Conservation (phyloP, 2,797 vertebrate species). For the Leptatherina wallacei region DNA sequence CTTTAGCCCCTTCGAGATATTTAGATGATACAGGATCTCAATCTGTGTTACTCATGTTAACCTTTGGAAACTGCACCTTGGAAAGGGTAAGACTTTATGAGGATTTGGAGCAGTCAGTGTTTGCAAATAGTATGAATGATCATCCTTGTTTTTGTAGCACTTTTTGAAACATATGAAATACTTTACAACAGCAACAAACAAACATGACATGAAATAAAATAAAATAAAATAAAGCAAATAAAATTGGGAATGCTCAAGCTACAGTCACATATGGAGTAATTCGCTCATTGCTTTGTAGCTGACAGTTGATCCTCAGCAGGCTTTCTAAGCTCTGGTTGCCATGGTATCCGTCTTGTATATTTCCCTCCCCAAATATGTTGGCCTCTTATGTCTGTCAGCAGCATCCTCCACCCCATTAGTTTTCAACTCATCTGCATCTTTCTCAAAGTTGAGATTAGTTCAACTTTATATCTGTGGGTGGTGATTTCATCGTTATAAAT, state of each 20-base stretch:
- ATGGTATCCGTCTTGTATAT: neutral
- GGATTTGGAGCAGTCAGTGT: neutral
- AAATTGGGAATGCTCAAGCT: neutral
- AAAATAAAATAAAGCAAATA: neutral
- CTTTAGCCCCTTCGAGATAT: constrained; percentile 50
- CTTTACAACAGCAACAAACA: neutral
- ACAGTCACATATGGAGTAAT: neutral
- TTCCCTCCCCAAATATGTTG: neutral
- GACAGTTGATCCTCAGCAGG: neutral
- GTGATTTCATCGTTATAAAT: neutral
- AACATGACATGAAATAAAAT: neutral
- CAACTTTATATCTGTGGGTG: neutral
- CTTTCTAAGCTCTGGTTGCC: neutral
- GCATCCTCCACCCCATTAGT: neutral
- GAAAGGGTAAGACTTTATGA: neutral
- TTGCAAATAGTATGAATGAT: neutral
- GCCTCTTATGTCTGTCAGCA: neutral
- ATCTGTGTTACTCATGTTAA: constrained; percentile 3
- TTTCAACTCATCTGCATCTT: neutral
- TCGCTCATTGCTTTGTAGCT: neutral
- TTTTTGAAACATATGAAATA: neutral
- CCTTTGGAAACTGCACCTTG: neutral
- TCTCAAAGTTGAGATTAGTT: neutral
- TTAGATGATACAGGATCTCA: constrained; percentile 16
- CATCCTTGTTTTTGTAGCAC: neutral